Percentiles rank a stretch among this genome's conserved stretches.
Conservation (phyloP, 1,140 invertebrate genomes). For the Drosophila nannoptera region DNA sequence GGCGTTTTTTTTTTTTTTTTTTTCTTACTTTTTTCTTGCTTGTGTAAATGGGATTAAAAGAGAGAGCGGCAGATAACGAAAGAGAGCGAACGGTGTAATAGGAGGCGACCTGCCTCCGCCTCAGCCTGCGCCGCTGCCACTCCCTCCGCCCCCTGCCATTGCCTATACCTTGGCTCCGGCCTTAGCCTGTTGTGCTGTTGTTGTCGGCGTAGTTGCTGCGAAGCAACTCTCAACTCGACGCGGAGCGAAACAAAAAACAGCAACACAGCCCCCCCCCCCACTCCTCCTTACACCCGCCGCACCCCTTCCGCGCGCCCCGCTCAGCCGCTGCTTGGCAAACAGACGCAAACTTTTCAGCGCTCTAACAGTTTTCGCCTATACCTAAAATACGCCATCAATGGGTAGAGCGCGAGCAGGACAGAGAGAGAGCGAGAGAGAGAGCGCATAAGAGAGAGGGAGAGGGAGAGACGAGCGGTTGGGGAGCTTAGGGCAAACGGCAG, state of each 20-base stretch:
- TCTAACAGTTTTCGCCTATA: constrained; percentile 52
- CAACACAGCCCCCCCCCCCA: constrained; percentile 8
- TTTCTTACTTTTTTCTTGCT: constrained; percentile 16
- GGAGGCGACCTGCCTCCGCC: constrained; percentile 5
- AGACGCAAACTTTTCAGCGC: constrained; percentile 50
- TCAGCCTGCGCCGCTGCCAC: no score
- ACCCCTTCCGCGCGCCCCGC: neutral
- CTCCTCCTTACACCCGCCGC: neutral
- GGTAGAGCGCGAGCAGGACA: constrained; percentile 9
- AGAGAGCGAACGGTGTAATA: constrained; percentile 21
- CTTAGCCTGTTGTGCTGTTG: neutral
- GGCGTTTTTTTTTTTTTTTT: constrained; percentile 24
- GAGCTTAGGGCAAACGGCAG: no score
- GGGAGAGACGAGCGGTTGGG: neutral
- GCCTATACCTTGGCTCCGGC: no score
- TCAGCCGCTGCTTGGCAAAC: constrained; percentile 30
- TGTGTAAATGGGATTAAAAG: constrained; percentile 39
- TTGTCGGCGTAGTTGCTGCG: constrained; percentile 7
- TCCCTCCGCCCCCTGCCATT: no score
- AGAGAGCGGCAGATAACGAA: constrained; percentile 8
- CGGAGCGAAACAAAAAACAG: constrained; percentile 34
- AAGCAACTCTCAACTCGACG: constrained; percentile 28
- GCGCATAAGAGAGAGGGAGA: no score
- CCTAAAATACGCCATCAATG: constrained; percentile 36
- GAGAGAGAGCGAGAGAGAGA: neutral